phyloP scores from a whole-genome alignment of 2,113 vertebrate genomes.

The Chaenogobius annularis region DNA sequence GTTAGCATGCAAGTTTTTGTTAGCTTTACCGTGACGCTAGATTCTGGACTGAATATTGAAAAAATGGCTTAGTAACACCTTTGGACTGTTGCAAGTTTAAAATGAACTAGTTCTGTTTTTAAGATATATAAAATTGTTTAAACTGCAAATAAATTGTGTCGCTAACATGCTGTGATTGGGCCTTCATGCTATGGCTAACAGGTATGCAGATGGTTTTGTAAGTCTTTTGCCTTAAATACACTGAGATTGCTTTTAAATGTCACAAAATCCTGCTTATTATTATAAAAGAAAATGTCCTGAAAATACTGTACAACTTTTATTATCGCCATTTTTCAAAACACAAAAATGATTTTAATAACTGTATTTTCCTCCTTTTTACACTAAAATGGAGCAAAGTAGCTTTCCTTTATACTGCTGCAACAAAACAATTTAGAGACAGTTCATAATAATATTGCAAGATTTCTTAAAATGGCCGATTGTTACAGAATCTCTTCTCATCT shows the following conservation, averaged over 20 bases:
- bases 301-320: neutral
- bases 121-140: too few relatives aligned
- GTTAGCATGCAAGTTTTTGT: neutral
- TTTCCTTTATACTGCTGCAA: neutral
- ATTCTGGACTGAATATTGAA: neutral
- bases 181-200: too few relatives aligned
- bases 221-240: neutral
- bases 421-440: neutral
- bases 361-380: neutral
- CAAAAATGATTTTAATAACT: neutral
- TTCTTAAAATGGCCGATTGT: neutral
- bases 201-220: neutral
- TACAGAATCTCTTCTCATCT: neutral
- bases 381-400: neutral
- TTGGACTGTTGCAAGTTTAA: too few relatives aligned
- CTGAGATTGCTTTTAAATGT: neutral
- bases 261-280: neutral
- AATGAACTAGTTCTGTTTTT: too few relatives aligned
- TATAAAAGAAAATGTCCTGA: neutral
- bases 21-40: neutral
- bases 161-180: too few relatives aligned
- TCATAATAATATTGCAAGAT: neutral
- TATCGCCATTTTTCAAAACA: neutral
- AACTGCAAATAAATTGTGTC: too few relatives aligned
- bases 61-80: neutral